phyloP scores from a whole-genome alignment of 2,888 invertebrate species.

The Latheticus oryzae region DNA sequence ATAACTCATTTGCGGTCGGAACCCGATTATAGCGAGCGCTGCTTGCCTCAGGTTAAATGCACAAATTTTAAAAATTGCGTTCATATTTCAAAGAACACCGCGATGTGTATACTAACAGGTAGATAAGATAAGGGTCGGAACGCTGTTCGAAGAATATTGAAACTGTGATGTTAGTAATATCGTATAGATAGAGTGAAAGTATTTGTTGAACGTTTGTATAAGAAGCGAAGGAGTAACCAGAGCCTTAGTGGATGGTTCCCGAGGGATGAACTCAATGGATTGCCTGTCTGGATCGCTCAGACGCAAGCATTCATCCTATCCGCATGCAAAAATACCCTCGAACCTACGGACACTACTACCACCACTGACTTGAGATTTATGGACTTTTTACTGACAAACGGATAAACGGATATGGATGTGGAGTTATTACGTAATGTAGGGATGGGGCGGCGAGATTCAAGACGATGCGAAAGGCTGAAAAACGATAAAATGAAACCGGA shows the following conservation, averaged over 20 bases:
- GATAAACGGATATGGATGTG: slow-evolving; percentile 22
- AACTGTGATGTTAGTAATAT: too few relatives aligned
- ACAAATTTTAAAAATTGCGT: slow-evolving; percentile 61
- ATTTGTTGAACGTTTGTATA: slow-evolving; percentile 30
- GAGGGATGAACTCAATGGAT: slow-evolving; percentile 56
- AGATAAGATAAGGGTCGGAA: slow-evolving; percentile 44
- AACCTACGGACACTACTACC: slow-evolving; percentile 46
- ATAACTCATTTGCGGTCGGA: slow-evolving; percentile 61
- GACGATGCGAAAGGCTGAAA: neutral
- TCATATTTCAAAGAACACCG: slow-evolving; percentile 57
- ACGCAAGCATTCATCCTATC: slow-evolving; percentile 59
- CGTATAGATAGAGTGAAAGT: too few relatives aligned
- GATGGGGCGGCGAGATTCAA: neutral
- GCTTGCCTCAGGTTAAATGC: slow-evolving; percentile 60
- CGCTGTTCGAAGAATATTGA: too few relatives aligned
- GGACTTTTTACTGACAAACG: slow-evolving; percentile 22
- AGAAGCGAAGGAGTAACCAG: slow-evolving; percentile 50
- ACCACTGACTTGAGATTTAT: slow-evolving; percentile 47
- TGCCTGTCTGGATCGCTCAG: slow-evolving; percentile 61
- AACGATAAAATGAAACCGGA: too few relatives aligned
- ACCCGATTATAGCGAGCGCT: slow-evolving; percentile 60
- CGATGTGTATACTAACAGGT: slow-evolving; percentile 46
- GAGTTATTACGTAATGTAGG: slow-evolving; percentile 22
- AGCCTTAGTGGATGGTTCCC: slow-evolving; percentile 54
- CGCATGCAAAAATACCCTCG: slow-evolving; percentile 59